Evolutionary conservation across 1,140 invertebrate genomes (phyloP).

Genomic region (Brachionus sp.): DNA sequence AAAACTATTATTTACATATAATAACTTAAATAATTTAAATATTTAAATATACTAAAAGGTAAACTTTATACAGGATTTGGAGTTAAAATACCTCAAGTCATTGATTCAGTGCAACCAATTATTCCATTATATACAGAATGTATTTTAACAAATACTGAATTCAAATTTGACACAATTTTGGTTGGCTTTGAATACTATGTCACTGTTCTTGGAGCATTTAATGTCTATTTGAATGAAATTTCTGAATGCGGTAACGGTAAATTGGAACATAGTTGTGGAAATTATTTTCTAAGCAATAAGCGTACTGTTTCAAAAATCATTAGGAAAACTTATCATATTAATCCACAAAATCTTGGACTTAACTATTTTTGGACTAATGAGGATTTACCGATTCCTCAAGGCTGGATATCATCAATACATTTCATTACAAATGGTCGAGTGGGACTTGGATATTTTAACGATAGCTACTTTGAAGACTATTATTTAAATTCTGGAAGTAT

Average conservation of each 20-base stretch:
- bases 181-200: not conserved
- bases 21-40: too few species aligned
- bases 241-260: not conserved
- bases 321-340: not conserved
- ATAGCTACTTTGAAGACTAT: not conserved
- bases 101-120: not conserved
- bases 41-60: not conserved
- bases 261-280: not conserved
- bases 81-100: not conserved
- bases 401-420: not conserved
- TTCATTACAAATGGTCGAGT: not conserved
- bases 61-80: not conserved
- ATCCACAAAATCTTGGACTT: not conserved
- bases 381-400: not conserved
- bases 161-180: not conserved
- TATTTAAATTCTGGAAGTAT: not conserved
- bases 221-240: not conserved
- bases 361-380: not conserved
- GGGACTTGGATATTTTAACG: not conserved
- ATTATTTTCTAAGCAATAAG: not conserved
- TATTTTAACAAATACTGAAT: not conserved
- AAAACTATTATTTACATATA: too few species aligned
- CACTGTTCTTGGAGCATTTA: not conserved
- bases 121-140: not conserved
- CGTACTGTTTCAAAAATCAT: too few species aligned